Evolutionary conservation across 2,888 invertebrate genomes (phyloP), one percentile per base, ranked within the genome.

Genomic region (Mellilla xanthometata): DNA sequence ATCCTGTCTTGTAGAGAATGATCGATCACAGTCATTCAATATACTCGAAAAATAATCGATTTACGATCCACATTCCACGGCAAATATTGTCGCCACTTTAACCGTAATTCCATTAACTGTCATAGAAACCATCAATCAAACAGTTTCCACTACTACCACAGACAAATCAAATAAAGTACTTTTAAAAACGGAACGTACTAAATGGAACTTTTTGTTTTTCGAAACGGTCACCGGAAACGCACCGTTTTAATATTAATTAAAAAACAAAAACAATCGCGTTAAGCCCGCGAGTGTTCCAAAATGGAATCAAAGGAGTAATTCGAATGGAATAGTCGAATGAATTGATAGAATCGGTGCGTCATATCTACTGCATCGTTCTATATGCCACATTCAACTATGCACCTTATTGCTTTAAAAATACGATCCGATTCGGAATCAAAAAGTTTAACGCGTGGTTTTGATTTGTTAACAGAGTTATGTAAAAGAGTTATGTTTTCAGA

Each of bases 291-390:
- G 68, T 70, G 72, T 62, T 68, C 65, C 68, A 57, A 68, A 78
- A 81, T 77, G 68, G 77, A 81, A 81, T 83, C 77, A 84, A 83
- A 82, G 76, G 76, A 77, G 67, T 74, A 71, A 81, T 76, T 82
- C 78, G 72, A 72, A 76, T 74, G 81, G 77, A 82, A 81, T 72
- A 64, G 65, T 44, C 52, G 62, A 65, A 68, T 68, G 62, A 64
- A 65, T 66, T 66, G 61, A 62, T 64, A 60, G 63, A 65, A 62
- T 60, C 50, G 57, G 24, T 29, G 33, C 28, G 35, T 19, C 5
- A 27, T 24, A 36, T 27, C 32, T 38, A 12, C 13, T 32, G 23
- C 31, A 33, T 30, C 12, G 23, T 27, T 10, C 2, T 8, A 11
- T n/a, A n/a, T 27, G 40, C 22, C 12, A 23, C 29, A 29, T 2